phyloP scores from a whole-genome alignment of 2,113 vertebrate genomes.

The Dipodomys merriami region DNA sequence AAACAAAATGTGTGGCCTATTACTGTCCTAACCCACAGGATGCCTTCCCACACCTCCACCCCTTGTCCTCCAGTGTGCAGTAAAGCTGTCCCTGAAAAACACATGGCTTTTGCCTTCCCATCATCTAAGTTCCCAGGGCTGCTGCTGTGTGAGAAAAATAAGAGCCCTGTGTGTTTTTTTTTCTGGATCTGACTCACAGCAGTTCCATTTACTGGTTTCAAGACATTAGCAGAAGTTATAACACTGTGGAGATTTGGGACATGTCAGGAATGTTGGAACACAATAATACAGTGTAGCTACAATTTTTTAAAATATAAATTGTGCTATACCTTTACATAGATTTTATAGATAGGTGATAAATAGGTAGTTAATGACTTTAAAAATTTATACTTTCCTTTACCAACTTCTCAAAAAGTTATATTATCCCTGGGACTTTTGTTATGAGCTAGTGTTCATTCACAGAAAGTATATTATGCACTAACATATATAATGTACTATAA shows the following conservation, averaged over 20 bases:
- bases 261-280: not conserved
- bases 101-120: not conserved
- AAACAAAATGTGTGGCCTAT: not conserved
- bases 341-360: not conserved
- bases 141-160: not conserved
- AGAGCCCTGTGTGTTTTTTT: not conserved
- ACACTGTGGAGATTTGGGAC: not conserved
- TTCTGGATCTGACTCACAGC: not conserved
- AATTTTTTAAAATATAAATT: not conserved
- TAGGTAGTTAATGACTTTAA: no score
- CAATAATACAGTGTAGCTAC: not conserved
- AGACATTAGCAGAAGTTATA: not conserved
- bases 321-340: not conserved
- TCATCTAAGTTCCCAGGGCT: not conserved
- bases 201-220: not conserved
- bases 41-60: rapidly evolving
- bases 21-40: not conserved
- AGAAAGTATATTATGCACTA: not conserved
- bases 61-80: not conserved
- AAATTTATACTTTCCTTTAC: not conserved
- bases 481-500: not conserved
- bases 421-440: not conserved
- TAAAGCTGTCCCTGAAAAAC: not conserved
- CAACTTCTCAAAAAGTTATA: not conserved
- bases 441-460: not conserved